Evolutionary conservation across 2,113 vertebrate genomes (phyloP).

Genomic region (Peromyscus leucopus): DNA sequence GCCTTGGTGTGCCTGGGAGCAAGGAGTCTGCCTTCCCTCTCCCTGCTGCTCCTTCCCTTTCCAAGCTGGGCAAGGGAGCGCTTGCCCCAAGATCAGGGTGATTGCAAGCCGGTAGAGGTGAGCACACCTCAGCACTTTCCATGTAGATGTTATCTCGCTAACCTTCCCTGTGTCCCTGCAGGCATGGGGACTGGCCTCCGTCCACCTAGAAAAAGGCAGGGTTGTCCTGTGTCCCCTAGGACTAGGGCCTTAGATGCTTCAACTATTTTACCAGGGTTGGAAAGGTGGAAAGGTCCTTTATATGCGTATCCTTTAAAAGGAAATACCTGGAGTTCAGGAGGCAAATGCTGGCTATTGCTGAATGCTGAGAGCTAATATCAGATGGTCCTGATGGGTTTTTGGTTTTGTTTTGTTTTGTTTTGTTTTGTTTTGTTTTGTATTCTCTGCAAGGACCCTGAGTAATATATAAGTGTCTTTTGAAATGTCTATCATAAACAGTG

Average conservation of each 20-base stretch:
- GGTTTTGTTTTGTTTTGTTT: too few species aligned
- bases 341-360: background rate
- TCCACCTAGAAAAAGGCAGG: background rate
- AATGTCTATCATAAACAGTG: background rate
- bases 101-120: slow-evolving; percentile 31
- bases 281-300: background rate
- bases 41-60: background rate
- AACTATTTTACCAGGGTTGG: background rate
- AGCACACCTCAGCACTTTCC: slow-evolving; percentile 57
- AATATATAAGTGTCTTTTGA: background rate
- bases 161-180: slow-evolving; percentile 32
- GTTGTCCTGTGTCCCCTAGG: background rate
- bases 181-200: background rate
- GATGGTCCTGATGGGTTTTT: background rate
- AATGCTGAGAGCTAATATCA: background rate
- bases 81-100: slow-evolving; percentile 25
- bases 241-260: background rate
- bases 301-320: background rate
- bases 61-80: background rate
- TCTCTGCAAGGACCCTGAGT: slow-evolving; percentile 3
- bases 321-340: background rate
- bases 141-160: slow-evolving; percentile 64
- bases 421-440: background rate
- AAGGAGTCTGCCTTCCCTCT: background rate
- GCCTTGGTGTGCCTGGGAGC: background rate